Base-by-base conservation (phyloP, 2,113 vertebrate genomes). In the Seriola dumerili region DNA sequence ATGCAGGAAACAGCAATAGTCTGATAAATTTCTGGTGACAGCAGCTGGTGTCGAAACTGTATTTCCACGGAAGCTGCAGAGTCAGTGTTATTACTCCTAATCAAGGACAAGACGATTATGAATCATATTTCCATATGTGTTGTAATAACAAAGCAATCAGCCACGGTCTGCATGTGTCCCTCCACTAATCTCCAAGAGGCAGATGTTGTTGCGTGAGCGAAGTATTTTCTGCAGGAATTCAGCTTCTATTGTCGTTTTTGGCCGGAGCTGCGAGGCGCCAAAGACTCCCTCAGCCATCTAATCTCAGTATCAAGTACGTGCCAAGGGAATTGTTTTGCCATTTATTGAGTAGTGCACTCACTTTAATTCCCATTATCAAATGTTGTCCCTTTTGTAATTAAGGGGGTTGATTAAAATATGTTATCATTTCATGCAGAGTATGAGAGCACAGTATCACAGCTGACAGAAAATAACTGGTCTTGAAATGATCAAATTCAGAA, bases 111-210 rank as follows among this genome's bases (percentile, higher is more conserved):
- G 80, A 38, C 0, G 42, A 80, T 88, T 76, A 84, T 82, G 38
- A 85, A 78, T 85, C 57, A 70, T 34, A 7, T 72, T 75, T 84
- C 81, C 88, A 83, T 52, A 72, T 83, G 88, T 86, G 44, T 73
- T 81, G 10, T 72, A 70, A 79, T 72, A 50, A 74, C 68, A 61
- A 65, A 62, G 23, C 40, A 70, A 2, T 67, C 71, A 55, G 29
- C 64, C 79, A 81, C 21, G 12, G 38, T 38, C 38, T 7, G 4
- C 19, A 12, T 29, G 21, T 48, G 48, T 40, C 32, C 1, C 8
- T 12, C 36, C 21, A n/a, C 32, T 82, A 75, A 87, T 78, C 66
- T 79, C 17, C 32, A 3, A 71, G 38, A 63, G 23, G 19, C 86
- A 66, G 76, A 76, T 69, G 68, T 40, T 71, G 0, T 4, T 4